Evolutionary conservation across 2,113 vertebrate genomes (phyloP).

Genomic region (Numida meleagris): DNA sequence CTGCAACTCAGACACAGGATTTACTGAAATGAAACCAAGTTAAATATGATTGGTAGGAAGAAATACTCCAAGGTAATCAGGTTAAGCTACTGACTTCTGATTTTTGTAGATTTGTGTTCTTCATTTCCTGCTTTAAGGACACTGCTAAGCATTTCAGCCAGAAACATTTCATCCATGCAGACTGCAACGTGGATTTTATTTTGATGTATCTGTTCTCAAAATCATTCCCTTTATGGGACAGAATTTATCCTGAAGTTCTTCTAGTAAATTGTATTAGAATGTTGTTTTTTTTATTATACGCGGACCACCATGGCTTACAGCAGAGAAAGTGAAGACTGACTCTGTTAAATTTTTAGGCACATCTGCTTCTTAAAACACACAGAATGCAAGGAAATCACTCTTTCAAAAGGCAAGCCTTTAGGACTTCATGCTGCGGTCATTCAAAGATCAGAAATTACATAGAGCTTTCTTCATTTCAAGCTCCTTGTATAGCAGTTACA

Average conservation of each 20-base stretch:
- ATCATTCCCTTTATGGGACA: background rate
- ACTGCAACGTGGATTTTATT: background rate
- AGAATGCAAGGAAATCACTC: background rate
- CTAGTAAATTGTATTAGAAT: background rate
- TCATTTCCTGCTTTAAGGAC: background rate
- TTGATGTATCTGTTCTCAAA: background rate
- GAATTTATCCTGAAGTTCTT: background rate
- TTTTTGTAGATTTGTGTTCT: background rate
- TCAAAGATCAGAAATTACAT: background rate
- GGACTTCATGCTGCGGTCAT: background rate
- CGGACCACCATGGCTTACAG: background rate
- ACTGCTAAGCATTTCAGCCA: background rate
- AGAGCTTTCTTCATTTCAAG: background rate
- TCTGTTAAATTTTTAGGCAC: background rate
- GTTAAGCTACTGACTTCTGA: background rate
- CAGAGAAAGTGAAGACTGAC: background rate
- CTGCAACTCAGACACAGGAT: background rate
- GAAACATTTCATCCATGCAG: background rate
- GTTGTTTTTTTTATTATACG: accelerated
- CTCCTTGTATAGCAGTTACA: background rate
- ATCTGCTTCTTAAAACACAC: background rate
- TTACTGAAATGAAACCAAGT: background rate
- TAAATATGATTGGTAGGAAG: background rate
- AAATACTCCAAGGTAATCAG: background rate
- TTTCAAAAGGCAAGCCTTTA: background rate